phyloP scores from a whole-genome alignment of 2,888 invertebrate species.

The Clivina fossor region DNA sequence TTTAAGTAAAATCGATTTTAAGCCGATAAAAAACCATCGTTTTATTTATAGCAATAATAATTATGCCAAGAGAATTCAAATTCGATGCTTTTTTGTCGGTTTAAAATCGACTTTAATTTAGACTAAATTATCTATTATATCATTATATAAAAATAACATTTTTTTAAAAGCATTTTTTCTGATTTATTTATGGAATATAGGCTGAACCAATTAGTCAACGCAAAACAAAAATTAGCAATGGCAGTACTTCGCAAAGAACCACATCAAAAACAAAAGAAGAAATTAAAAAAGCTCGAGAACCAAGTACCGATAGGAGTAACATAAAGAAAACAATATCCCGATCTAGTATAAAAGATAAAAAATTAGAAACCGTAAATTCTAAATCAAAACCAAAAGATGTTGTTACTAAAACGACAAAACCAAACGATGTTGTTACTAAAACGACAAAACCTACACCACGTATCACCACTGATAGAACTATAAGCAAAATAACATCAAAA shows the following conservation, averaged over 20 bases:
- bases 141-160: too few species aligned
- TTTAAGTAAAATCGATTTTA: too few species aligned
- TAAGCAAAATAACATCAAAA: slow-evolving; percentile 13
- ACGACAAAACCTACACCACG: slow-evolving; percentile 9
- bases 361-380: slow-evolving; percentile 9
- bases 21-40: too few species aligned
- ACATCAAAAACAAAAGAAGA: slow-evolving; percentile 14
- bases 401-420: not conserved
- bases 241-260: not conserved
- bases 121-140: too few species aligned
- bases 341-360: not conserved
- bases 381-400: slow-evolving; percentile 1
- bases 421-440: slow-evolving; percentile 4
- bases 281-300: slow-evolving; percentile 28
- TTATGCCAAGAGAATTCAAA: too few species aligned
- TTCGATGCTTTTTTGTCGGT: too few species aligned
- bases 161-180: too few species aligned
- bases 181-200: too few species aligned
- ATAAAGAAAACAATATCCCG: slow-evolving; percentile 17
- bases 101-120: too few species aligned
- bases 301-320: slow-evolving; percentile 27
- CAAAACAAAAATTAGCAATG: slow-evolving; percentile 23
- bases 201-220: slow-evolving; percentile 26
- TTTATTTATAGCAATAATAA: too few species aligned
- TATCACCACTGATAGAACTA: not conserved